Base-by-base conservation (phyloP, 2,113 vertebrate genomes). In the Gopherus flavomarginatus region DNA sequence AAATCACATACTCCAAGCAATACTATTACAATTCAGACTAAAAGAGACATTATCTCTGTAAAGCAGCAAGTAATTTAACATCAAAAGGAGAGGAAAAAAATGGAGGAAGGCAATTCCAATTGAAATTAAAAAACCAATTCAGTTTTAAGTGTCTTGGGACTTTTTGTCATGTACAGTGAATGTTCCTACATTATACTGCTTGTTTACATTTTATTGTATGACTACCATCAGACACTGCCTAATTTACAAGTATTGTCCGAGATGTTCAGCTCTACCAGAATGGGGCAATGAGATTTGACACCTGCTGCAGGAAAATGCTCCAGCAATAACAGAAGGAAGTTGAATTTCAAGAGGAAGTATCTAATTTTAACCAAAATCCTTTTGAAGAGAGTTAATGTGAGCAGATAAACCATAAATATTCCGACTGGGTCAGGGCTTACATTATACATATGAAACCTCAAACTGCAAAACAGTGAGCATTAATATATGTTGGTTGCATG, bases 401-500 rank as follows among this genome's bases (percentile, higher is more conserved):
- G 21, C 38, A 42, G 21, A 42, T 42, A 75, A 42, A 42, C 22
- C 1, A 21, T 22, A 83, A 44, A 2, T 17, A 59, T 86, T 44
- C 42, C 2, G 12, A 87, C 38, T 38, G n/a, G 62, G 78, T 44
- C 85, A 31, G 5, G 22, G 19, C 0, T 49, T 59, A 7, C 17
- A 50, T 80, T 80, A 52, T 85, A 1, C 17, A 50, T n/a, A 83
- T 88, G 53, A 72, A 87, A 56, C 6, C 6, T 29, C 83, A 27
- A 91, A 38, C 54, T 21, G 4, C 0, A 72, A 57, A 21, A 9
- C 0, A 78, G 26, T 6, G 17, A 24, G 9, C 1, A 11, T 59
- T 13, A 19, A 5, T 17, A 1, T 0, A 3, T 59, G 3, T 47
- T 44, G 81, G 85, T 44, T 72, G 31, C 31, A 65, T 35, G 62